A percentile compares a stretch with the other conserved stretches of the same genome.
Evolutionary conservation across 64 coral and sea anemone species (phyloP).

Genomic region (Montipora cactus): DNA sequence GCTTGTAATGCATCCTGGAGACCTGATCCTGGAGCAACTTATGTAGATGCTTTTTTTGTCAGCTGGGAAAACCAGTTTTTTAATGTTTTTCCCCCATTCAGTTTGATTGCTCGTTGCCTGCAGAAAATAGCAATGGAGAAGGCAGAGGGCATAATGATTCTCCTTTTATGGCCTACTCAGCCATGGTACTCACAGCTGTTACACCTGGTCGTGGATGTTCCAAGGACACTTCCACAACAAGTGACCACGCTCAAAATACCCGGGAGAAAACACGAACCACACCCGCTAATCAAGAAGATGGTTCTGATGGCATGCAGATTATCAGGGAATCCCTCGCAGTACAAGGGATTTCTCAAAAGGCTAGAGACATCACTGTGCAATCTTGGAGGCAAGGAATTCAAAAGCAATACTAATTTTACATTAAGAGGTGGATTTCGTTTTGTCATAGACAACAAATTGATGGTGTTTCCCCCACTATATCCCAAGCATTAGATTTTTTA

Average conservation of each 20-base stretch:
- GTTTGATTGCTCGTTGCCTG: conserved; percentile 43
- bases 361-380: not conserved
- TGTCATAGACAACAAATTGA: no score
- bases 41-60: not conserved
- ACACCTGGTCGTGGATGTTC: not conserved
- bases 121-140: conserved; percentile 50
- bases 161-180: conserved; percentile 28
- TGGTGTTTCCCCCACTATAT: no score
- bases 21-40: no score
- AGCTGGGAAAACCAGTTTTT: conserved; percentile 38
- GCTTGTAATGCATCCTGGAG: no score
- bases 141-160: conserved; percentile 42
- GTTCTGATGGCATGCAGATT: conserved; percentile 49
- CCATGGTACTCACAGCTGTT: conserved; percentile 13
- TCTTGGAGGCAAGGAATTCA: not conserved
- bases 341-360: not conserved
- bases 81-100: conserved; percentile 73
- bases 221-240: not conserved
- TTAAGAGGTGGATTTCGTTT: no score
- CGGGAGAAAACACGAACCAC: conserved; percentile 4
- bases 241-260: not conserved
- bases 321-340: conserved; percentile 41
- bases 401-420: no score
- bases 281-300: not conserved
- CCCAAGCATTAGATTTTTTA: no score